phyloP scores from a whole-genome alignment of 2,888 invertebrate species.

The Drosophila helvetica region DNA sequence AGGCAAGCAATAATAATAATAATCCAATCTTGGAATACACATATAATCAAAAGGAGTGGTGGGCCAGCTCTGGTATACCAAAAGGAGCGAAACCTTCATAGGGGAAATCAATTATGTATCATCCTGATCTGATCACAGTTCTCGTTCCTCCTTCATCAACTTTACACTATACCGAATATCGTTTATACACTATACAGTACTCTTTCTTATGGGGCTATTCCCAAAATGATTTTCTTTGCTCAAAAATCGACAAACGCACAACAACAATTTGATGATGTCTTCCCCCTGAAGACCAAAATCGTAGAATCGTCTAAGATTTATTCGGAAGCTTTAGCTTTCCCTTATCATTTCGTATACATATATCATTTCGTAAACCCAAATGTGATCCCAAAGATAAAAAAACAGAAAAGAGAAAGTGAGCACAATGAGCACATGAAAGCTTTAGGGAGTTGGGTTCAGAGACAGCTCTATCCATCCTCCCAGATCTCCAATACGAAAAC shows the following conservation, averaged over 20 bases:
- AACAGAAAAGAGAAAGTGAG: not conserved
- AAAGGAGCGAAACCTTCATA: not conserved
- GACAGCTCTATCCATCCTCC: conserved; percentile 1
- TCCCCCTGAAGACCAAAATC: conserved; percentile 37
- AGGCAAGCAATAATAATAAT: conserved; percentile 15
- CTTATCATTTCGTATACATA: conserved; percentile 4
- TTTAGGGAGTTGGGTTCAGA: conserved; percentile 49
- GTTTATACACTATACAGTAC: not conserved
- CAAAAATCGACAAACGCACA: conserved; percentile 38
- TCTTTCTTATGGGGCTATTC: not conserved
- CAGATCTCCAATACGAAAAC: conserved; percentile 11
- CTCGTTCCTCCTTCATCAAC: not conserved
- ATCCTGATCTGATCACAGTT: not conserved
- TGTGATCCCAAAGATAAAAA: conserved; percentile 58
- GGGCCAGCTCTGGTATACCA: not conserved
- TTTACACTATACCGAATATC: conserved; percentile 7
- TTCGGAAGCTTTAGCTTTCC: conserved; percentile 10
- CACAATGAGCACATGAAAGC: conserved; percentile 41
- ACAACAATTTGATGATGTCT: conserved; percentile 28
- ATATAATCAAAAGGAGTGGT: conserved; percentile 47
- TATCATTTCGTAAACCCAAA: conserved; percentile 57
- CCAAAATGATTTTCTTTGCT: conserved; percentile 21
- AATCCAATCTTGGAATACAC: conserved; percentile 17
- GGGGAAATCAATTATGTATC: conserved; percentile 1
- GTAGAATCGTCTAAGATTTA: conserved; percentile 7